Base-by-base conservation (phyloP, 2,113 vertebrate species). In the Cyanistes caeruleus region DNA sequence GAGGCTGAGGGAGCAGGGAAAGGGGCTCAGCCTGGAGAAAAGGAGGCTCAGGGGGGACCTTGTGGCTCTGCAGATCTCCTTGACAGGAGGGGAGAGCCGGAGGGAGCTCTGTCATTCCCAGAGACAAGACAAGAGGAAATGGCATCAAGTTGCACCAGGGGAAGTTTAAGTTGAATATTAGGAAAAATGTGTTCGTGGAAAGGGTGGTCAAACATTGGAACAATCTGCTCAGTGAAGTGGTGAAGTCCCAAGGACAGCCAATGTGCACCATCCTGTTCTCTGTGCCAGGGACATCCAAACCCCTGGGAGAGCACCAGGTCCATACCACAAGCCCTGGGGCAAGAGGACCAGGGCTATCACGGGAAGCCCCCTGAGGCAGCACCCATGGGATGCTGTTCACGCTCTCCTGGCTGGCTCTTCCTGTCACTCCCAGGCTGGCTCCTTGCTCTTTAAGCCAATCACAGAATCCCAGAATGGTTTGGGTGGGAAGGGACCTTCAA, bases 1-100 rank as follows among this genome's bases (percentile, higher is more conserved):
- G 9, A 0, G 1, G 7, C 33, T 75, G 46, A 82, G 20, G 7
- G 28, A 53, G 13, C 33, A 60, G 53, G 10, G 5, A 5, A 78
- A 52, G 11, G 46, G 39, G n/a, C n/a, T 76, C 9, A 76, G 24
- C n/a, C n/a, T 76, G 79, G 21, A 69, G 41, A 4, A 83, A 35
- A 76, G 39, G 30, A 48, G n/a, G n/a, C 20, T 62, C 48, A 4
- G 21, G 11, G 10, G 13, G 11, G 6, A 6, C 48, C 48, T 9
- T 35, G 0, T 48, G 11, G 20, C 30, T 69, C 62, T 75, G 14
- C 41, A 31, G 48, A 83, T 2, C 1, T 62, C 63, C 68, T 30
- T 76, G 63, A 11, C 21, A 55, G 48, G 70, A 76, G 10, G 4
- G 30, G 25, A 13, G 13, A 53, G n/a, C 23, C 1, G 1, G 9